Evolutionary conservation across 1,140 invertebrate genomes (phyloP), one percentile per base, ranked within the genome.

Genomic region (Leptinotarsa lineolata): DNA sequence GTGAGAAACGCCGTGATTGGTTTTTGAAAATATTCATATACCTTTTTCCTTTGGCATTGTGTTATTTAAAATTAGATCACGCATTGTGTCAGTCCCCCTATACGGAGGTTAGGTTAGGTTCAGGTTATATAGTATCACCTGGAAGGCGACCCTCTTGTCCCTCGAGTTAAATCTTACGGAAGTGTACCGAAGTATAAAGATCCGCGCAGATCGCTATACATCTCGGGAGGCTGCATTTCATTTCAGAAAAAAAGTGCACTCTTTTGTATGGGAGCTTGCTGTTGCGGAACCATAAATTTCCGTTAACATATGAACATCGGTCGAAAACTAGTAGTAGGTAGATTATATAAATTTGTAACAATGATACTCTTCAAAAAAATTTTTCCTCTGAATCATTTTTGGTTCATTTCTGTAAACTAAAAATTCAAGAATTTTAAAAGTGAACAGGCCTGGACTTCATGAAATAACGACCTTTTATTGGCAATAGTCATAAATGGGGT

Each of bases 11-110:
- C n/a, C 5, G 44, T 75, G 76, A 73, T 71, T 75, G 74, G 76
- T 77, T 75, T 73, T 54, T 30, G 24, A 58, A 70, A 77, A 77
- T 75, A 74, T 75, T 71, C 73, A 71, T 77, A 69, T 69, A 64
- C 71, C 71, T 76, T 74, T 76, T 70, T 63, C 46, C 61, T 66
- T 74, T 71, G 48, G 16, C 48, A 54, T 77, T 77, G 76, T 77
- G 74, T 77, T 77, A 77, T 77, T 77, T 77, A 77, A 77, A 77
- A 77, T 77, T 77, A 77, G 76, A 64, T 64, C 61, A 64, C 21
- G 61, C 22, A 64, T 64, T 64, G 61, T 64, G 61, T 64, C 61
- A 30, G 61, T 64, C 61, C 61, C 61, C 61, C 16, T 64, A 13
- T 64, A 22, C 12, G 24, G 24, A 64, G 61, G 61, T 64, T 64